Evolutionary conservation across 2,888 invertebrate genomes (phyloP), one percentile per base, ranked within the genome.

Genomic region (Eilema depressum): DNA sequence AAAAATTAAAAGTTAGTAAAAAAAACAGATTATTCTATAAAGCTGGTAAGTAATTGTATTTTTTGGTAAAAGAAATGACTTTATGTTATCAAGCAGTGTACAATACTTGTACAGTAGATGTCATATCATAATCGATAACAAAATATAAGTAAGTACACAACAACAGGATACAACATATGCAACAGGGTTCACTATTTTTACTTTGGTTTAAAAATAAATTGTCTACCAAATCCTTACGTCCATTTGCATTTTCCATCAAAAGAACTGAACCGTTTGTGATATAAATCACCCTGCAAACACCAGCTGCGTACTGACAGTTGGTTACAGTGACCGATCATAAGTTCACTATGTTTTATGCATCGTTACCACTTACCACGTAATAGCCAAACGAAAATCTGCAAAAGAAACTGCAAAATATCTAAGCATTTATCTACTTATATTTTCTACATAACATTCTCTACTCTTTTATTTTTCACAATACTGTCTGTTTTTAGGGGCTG

Each of bases 291-390:
- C 26, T 8, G 17, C 20, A 47, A 64, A 69, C 70, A 64, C 37
- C 71, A 57, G 69, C 33, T 71, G 72, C 63, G 65, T 69, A 37
- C n/a, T 66, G 71, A 65, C 68, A 61, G 63, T 77, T 68, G 28
- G 80, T 80, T 70, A 75, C 78, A 73, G 77, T 82, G 63, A n/a
- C 61, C 73, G 71, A 67, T 47, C 73, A 76, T 70, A 70, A 64
- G 56, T 74, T 74, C 66, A 67, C 53, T 41, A 59, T 69, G 69
- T 73, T 70, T 66, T 69, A 74, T 70, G 47, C 41, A 61, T 63
- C 23, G 59, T 56, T 25, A 66, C 60, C 59, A 37, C 37, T 67
- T 30, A 37, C 26, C 37, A n/a, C 17, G 47, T 20, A 66, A n/a
- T 20, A 26, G 37, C 33, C 25, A 20, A 1, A 11, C 17, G 14